phyloP scores from a whole-genome alignment of 2,888 invertebrate species.

The Peribatodes rhomboidaria region DNA sequence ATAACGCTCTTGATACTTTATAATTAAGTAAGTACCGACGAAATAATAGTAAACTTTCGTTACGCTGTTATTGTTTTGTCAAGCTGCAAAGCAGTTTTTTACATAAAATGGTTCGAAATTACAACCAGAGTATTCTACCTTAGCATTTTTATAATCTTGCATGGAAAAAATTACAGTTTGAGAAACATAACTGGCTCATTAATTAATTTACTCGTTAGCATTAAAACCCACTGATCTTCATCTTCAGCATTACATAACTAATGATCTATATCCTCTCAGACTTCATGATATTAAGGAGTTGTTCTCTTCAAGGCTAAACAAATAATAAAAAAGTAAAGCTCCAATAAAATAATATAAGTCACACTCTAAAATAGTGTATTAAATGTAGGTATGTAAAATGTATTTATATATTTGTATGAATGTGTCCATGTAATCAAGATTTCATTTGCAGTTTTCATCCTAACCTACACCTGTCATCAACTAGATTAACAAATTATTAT shows the following conservation, averaged over 20 bases:
- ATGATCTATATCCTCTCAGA: conserved; percentile 35
- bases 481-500: too few species aligned
- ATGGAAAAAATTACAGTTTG: conserved; percentile 47
- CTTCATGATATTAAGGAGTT: conserved; percentile 19
- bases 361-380: not conserved
- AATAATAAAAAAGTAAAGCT: conserved; percentile 8
- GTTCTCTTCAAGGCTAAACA: conserved; percentile 17
- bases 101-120: too few species aligned
- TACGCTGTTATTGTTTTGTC: too few species aligned
- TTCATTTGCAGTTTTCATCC: too few species aligned
- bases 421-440: too few species aligned
- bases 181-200: conserved; percentile 53
- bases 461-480: too few species aligned
- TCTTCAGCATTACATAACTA: conserved; percentile 38
- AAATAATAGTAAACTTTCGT: too few species aligned
- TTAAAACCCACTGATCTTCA: conserved; percentile 45
- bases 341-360: not conserved
- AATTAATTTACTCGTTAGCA: conserved; percentile 51
- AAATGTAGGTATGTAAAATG: not conserved
- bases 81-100: too few species aligned
- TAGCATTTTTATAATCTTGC: not conserved
- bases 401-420: not conserved
- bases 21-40: too few species aligned
- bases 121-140: too few species aligned
- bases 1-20: too few species aligned